Percentiles rank a stretch among this genome's conserved stretches.
Evolutionary conservation across 2,888 invertebrate genomes (phyloP).

Genomic region (Metellina segmentata): DNA sequence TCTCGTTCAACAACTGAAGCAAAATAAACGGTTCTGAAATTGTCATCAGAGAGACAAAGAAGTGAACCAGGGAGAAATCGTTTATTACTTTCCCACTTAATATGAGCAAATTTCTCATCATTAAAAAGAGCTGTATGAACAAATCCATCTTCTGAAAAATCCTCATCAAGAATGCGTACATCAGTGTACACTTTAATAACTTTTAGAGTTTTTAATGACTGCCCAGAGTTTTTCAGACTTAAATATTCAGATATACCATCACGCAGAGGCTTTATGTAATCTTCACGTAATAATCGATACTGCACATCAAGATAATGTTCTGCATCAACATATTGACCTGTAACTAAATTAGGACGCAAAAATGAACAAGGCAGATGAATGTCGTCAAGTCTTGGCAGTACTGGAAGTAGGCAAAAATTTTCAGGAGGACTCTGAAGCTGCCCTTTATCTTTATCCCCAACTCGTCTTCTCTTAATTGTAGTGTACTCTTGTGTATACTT

Average conservation of each 20-base stretch:
- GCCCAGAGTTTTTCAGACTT: conserved; percentile 60
- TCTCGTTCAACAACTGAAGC: conserved; percentile 86
- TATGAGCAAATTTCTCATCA: conserved; percentile 43
- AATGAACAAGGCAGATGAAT: conserved; percentile 79
- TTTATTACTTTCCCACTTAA: conserved; percentile 83
- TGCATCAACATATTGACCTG: conserved; percentile 85
- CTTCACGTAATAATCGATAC: conserved; percentile 89
- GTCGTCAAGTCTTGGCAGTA: conserved; percentile 64
- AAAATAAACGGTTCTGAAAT: conserved; percentile 86
- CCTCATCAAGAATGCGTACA: conserved; percentile 78
- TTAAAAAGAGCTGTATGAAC: conserved; percentile 74
- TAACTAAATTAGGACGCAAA: conserved; percentile 84
- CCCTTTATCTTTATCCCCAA: conserved; percentile 22
- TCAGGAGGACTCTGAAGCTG: conserved; percentile 55
- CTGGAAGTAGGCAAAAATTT: conserved; percentile 44
- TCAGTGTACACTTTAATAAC: conserved; percentile 79
- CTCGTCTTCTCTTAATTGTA: neutral
- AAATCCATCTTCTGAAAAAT: conserved; percentile 78
- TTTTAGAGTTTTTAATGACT: conserved; percentile 76
- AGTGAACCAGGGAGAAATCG: conserved; percentile 88
- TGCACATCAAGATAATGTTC: conserved; percentile 90
- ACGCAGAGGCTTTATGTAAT: conserved; percentile 88
- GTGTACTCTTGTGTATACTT: conserved; percentile 16
- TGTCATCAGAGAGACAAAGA: conserved; percentile 87
- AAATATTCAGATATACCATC: conserved; percentile 85